Evolutionary conservation across 2,888 invertebrate genomes (phyloP).

Genomic region (Eurytoma adleriae): DNA sequence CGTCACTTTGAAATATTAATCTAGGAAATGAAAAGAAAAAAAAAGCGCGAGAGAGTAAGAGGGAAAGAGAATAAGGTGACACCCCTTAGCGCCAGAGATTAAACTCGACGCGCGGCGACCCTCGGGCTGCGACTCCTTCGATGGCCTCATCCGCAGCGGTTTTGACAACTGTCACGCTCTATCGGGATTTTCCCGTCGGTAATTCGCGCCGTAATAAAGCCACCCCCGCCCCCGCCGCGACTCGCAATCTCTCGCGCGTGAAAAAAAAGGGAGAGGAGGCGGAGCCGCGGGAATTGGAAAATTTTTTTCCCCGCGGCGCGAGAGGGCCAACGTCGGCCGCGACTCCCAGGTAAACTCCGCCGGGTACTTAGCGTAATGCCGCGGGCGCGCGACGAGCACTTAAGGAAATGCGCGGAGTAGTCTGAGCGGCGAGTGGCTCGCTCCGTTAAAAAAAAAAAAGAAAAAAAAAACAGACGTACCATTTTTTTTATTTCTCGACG

Average conservation of each 20-base stretch:
- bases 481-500: too few relatives aligned
- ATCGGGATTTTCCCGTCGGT: constrained; percentile 40
- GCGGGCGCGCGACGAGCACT: constrained; percentile 27
- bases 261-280: constrained; percentile 16
- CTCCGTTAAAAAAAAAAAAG: too few relatives aligned
- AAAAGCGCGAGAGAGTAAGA: too few relatives aligned
- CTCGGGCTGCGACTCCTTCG: neutral
- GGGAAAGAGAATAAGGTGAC: too few relatives aligned
- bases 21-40: neutral
- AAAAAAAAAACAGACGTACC: too few relatives aligned
- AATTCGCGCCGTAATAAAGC: constrained; percentile 49
- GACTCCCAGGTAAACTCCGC: constrained; percentile 22
- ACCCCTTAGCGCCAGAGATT: too few relatives aligned
- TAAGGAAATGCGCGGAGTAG: constrained; percentile 30
- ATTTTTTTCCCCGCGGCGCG: constrained; percentile 26
- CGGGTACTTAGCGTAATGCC: constrained; percentile 3
- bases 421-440: too few relatives aligned
- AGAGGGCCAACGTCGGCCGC: constrained; percentile 26
- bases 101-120: too few relatives aligned
- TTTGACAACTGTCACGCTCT: constrained; percentile 43
- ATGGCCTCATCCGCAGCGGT: neutral
- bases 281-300: constrained; percentile 50
- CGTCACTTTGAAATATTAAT: neutral
- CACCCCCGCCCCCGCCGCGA: neutral
- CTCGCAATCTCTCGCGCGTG: constrained; percentile 19